Percentiles rank a stretch among this genome's conserved stretches.
Evolutionary conservation across 2,888 invertebrate genomes (phyloP).

Genomic region (Epistrophella euchroma): DNA sequence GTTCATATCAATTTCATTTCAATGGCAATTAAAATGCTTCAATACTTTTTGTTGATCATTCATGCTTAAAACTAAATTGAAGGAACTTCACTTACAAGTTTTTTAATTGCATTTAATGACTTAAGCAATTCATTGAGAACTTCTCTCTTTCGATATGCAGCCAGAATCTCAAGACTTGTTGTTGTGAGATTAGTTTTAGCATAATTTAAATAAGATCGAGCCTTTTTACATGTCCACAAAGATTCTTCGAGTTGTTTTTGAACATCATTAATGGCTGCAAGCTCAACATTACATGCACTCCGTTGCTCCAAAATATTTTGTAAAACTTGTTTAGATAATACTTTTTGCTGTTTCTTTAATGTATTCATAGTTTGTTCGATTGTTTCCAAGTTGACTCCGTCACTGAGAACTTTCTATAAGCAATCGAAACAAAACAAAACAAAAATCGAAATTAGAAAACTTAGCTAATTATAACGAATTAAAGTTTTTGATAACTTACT

Average conservation of each 20-base stretch:
- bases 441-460: constrained; percentile 24
- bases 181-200: constrained; percentile 93
- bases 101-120: constrained; percentile 91
- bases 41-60: no score
- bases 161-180: constrained; percentile 94
- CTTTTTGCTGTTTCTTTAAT: constrained; percentile 84
- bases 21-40: no score
- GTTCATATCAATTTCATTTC: no score
- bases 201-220: constrained; percentile 89
- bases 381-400: constrained; percentile 80
- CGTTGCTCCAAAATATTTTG: constrained; percentile 97
- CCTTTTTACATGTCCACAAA: constrained; percentile 88
- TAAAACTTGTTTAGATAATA: constrained; percentile 96
- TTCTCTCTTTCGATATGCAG: constrained; percentile 95
- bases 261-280: constrained; percentile 89
- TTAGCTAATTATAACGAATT: neutral
- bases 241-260: constrained; percentile 89
- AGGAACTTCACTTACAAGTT: constrained; percentile 85
- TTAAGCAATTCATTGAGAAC: constrained; percentile 91
- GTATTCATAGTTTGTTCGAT: constrained; percentile 81
- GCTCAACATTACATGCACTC: constrained; percentile 93
- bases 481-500: constrained; percentile 77
- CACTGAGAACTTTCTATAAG: constrained; percentile 81
- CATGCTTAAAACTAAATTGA: no score
- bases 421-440: neutral